Evolutionary conservation across 2,797 vertebrate species (phyloP).

Genomic region (Odontamblyopus lacepedii): DNA sequence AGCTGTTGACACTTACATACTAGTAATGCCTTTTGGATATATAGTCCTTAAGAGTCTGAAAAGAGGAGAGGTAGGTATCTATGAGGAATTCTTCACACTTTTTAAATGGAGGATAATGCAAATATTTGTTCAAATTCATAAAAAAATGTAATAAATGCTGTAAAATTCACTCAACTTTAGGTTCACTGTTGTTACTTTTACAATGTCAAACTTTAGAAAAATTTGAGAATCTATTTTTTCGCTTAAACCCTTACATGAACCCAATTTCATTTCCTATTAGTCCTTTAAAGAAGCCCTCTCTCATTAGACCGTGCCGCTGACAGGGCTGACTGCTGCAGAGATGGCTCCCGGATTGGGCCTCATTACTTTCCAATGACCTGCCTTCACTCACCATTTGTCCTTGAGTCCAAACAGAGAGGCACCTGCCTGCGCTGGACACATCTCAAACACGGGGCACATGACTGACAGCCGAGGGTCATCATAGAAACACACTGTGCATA

Average conservation of each 20-base stretch:
- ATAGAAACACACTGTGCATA: slow-evolving; percentile 15
- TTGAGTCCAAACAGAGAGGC: slow-evolving; percentile 56
- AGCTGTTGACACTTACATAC: background rate
- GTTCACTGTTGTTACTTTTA: background rate
- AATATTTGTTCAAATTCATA: too few relatives aligned
- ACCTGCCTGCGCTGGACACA: slow-evolving; percentile 43
- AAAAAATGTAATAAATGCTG: too few relatives aligned
- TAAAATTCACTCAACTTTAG: background rate
- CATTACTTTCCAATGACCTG: slow-evolving; percentile 48
- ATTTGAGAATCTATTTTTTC: too few relatives aligned
- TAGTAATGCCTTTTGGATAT: background rate
- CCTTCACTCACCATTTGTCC: slow-evolving; percentile 54
- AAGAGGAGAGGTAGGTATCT: background rate
- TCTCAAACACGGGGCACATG: slow-evolving; percentile 23
- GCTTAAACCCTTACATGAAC: background rate
- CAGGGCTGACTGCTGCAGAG: slow-evolving; percentile 40
- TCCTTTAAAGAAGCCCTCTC: background rate
- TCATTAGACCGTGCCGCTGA: slow-evolving; percentile 27
- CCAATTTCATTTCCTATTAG: background rate
- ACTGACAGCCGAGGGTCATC: slow-evolving; percentile 36
- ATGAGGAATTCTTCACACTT: background rate
- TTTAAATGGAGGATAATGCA: too few relatives aligned
- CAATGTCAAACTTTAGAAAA: too few relatives aligned
- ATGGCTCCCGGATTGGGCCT: slow-evolving; percentile 46
- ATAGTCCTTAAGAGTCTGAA: background rate